Evolutionary conservation across 2,797 vertebrate species (phyloP).

Genomic region (Pangasius sanitwongsei): DNA sequence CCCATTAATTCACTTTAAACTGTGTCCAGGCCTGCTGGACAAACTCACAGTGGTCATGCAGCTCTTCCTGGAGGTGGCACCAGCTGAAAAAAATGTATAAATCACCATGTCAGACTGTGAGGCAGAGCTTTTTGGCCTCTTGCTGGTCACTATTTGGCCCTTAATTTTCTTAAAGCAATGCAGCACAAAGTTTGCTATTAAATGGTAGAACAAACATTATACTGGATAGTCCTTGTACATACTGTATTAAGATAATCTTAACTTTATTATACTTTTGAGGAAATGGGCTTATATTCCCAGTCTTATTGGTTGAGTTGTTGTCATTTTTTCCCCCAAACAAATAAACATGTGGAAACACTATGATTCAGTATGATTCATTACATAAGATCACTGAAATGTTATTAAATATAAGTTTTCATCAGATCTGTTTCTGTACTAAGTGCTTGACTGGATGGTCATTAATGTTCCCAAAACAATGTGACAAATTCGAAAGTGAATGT

Average conservation of each 20-base stretch:
- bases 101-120: constrained; percentile 51
- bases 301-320: neutral
- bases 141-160: neutral
- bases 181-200: neutral
- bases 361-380: neutral
- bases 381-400: neutral
- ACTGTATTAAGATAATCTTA: neutral
- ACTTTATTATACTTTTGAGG: neutral
- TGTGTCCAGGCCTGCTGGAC: constrained; percentile 74
- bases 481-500: neutral
- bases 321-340: neutral
- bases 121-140: neutral
- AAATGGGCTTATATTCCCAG: neutral
- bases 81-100: constrained; percentile 72
- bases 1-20: constrained; percentile 81
- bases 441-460: neutral
- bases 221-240: neutral
- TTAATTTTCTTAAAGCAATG: neutral
- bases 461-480: neutral
- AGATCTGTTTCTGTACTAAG: neutral
- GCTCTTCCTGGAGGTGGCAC: constrained; percentile 85
- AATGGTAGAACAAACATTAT: too few relatives aligned
- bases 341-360: neutral
- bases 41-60: constrained; percentile 82
- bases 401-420: neutral